Conservation (phyloP, 2,113 vertebrate genomes). For the Melanostigma gelatinosum region DNA sequence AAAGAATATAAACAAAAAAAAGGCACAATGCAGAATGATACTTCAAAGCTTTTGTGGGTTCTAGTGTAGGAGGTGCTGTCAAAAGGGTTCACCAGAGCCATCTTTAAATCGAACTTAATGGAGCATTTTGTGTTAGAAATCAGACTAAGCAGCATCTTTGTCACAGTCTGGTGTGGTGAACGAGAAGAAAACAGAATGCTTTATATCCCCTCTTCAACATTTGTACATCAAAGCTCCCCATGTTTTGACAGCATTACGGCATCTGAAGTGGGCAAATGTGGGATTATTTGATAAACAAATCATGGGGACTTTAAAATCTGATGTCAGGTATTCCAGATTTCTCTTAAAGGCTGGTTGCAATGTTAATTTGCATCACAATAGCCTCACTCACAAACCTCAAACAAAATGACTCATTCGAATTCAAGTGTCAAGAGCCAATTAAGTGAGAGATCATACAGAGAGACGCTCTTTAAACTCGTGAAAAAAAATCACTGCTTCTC, state of each 20-base stretch:
- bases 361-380: slow-evolving; percentile 77
- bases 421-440: slow-evolving; percentile 66
- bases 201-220: slow-evolving; percentile 66
- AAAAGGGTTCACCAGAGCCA: slow-evolving; percentile 56
- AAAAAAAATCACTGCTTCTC: slow-evolving; percentile 26
- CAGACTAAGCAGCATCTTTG: slow-evolving; percentile 66
- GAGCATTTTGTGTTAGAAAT: slow-evolving; percentile 62
- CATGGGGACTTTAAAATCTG: slow-evolving; percentile 67
- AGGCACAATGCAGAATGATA: slow-evolving; percentile 19
- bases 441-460: slow-evolving; percentile 61
- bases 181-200: slow-evolving; percentile 58
- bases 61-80: slow-evolving; percentile 54
- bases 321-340: slow-evolving; percentile 71
- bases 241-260: slow-evolving; percentile 72
- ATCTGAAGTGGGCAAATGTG: slow-evolving; percentile 72
- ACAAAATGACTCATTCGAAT: slow-evolving; percentile 70
- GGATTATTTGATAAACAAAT: slow-evolving; percentile 78
- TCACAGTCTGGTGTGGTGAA: slow-evolving; percentile 53
- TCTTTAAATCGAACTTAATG: slow-evolving; percentile 72
- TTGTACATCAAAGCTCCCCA: slow-evolving; percentile 73
- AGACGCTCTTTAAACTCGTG: slow-evolving; percentile 53
- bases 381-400: slow-evolving; percentile 59
- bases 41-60: slow-evolving; percentile 49
- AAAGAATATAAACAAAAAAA: slow-evolving; percentile 6
- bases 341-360: slow-evolving; percentile 31